Conservation (phyloP, 2,113 vertebrate genomes). For the Sylvietta virens region DNA sequence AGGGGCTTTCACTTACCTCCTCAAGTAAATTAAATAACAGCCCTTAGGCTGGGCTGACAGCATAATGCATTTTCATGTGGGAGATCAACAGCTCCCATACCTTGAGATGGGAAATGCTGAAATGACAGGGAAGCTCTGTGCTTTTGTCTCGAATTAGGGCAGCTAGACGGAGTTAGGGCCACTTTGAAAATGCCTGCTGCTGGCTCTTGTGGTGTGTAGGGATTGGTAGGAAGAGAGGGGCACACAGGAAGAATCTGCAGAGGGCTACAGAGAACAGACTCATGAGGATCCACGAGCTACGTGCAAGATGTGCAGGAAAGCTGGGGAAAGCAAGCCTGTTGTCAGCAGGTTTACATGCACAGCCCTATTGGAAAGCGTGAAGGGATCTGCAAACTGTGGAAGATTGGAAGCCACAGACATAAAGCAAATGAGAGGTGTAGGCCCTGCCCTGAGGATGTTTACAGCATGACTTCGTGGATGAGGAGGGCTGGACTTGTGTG, state of each 20-base stretch:
- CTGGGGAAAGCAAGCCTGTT: neutral
- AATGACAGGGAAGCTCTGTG: neutral
- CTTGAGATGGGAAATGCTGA: conserved; percentile 29
- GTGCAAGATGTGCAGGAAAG: conserved; percentile 10
- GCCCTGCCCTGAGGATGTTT: conserved; percentile 45
- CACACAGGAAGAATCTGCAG: neutral
- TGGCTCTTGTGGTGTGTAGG: neutral
- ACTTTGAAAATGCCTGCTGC: neutral
- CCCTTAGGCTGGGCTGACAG: conserved; percentile 62
- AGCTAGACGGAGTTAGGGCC: neutral
- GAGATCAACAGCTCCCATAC: conserved; percentile 60
- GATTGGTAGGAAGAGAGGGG: neutral
- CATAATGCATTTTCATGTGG: conserved; percentile 56
- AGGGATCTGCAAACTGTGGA: conserved; percentile 28
- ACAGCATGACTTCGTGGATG: neutral
- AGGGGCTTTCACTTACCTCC: conserved; percentile 67
- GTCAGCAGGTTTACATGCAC: conserved; percentile 29
- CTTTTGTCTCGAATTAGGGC: conserved; percentile 1
- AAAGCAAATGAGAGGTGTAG: conserved; percentile 20
- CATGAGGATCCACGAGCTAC: neutral
- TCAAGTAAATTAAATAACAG: conserved; percentile 67
- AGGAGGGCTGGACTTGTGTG: neutral
- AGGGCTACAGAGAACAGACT: neutral
- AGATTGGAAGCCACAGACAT: neutral
- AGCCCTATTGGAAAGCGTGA: neutral